Evolutionary conservation across 2,888 invertebrate genomes (phyloP).

Genomic region (Lobophora halterata): DNA sequence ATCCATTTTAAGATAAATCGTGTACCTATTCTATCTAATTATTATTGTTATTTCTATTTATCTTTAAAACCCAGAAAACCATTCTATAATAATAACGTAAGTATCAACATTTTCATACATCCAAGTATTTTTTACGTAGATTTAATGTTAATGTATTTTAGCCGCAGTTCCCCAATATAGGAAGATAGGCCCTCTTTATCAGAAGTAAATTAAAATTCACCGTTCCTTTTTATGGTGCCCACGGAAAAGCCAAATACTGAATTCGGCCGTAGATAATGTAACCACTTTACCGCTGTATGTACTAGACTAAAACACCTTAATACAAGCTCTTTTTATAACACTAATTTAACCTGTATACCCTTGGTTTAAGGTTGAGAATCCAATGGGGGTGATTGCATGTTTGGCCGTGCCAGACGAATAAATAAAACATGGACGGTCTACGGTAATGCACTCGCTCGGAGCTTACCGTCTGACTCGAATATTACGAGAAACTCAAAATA

Average conservation of each 20-base stretch:
- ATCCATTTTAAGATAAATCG: no score
- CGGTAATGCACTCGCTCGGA: conserved; percentile 59
- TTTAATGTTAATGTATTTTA: no score
- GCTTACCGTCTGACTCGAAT: conserved; percentile 41
- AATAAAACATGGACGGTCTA: conserved; percentile 55
- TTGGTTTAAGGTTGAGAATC: conserved; percentile 12
- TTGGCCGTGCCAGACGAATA: conserved; percentile 51
- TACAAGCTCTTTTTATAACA: conserved; percentile 18
- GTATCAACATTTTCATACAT: no score
- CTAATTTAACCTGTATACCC: conserved; percentile 17
- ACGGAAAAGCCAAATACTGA: conserved; percentile 39
- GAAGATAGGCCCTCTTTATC: conserved; percentile 29
- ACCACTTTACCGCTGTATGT: conserved; percentile 52
- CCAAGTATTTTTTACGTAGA: no score
- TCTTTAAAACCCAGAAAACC: no score
- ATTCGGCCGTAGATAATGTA: conserved; percentile 64
- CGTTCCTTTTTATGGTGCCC: conserved; percentile 29
- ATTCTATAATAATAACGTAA: conserved; percentile 8
- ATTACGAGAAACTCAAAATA: conserved; percentile 36
- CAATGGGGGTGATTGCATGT: conserved; percentile 12
- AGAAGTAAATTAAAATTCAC: conserved; percentile 39
- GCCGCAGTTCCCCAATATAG: no score
- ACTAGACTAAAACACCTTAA: conserved; percentile 31
- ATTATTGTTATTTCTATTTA: no score
- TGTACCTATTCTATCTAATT: no score